Conservation (phyloP, 2,888 invertebrate species). For the Sminthurinus aureus region DNA sequence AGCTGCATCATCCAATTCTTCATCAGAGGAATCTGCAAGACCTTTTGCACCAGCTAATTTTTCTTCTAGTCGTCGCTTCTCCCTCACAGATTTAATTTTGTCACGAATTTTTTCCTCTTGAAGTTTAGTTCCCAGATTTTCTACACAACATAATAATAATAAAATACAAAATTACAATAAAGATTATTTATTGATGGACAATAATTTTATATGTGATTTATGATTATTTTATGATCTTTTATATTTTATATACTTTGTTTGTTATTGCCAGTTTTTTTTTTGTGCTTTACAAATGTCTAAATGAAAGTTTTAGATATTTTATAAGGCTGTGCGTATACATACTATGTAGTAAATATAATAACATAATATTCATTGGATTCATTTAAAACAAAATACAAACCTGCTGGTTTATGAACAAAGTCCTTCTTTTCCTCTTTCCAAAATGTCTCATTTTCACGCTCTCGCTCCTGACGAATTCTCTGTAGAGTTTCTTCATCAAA, state of each 20-base stretch:
- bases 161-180: neutral
- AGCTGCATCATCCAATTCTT: conserved; percentile 76
- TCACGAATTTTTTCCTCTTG: conserved; percentile 83
- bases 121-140: conserved; percentile 76
- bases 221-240: no score
- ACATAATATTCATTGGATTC: no score
- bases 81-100: conserved; percentile 77
- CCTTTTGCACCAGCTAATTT: conserved; percentile 70
- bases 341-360: no score
- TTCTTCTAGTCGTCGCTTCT: conserved; percentile 78
- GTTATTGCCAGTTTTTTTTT: no score
- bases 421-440: conserved; percentile 71
- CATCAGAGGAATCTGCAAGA: conserved; percentile 75
- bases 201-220: conserved; percentile 31
- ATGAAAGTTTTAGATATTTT: no score
- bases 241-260: no score
- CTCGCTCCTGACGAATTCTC: conserved; percentile 58
- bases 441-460: conserved; percentile 60
- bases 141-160: conserved; percentile 57
- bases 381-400: no score
- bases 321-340: no score
- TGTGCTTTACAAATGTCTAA: no score
- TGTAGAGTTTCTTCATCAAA: conserved; percentile 63
- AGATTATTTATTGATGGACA: neutral
- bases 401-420: conserved; percentile 86